Evolutionary conservation across 2,888 invertebrate species (phyloP).

Genomic region (Zeuzera pyrina): DNA sequence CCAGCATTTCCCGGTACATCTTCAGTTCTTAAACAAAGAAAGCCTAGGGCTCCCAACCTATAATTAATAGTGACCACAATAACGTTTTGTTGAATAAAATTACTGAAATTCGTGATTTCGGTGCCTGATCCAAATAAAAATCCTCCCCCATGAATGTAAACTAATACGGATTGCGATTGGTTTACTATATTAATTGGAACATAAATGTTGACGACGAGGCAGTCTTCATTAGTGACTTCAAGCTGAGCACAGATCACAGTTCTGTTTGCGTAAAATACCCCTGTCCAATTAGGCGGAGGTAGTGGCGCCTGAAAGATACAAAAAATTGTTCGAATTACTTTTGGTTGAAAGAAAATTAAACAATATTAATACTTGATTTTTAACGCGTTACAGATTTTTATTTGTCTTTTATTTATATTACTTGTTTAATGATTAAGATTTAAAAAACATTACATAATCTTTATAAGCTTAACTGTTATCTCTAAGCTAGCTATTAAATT

Average conservation of each 20-base stretch:
- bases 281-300: not conserved
- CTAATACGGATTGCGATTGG: slow-evolving; percentile 9
- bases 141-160: slow-evolving; percentile 14
- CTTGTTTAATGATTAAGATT: too few relatives aligned
- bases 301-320: not conserved
- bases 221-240: not conserved
- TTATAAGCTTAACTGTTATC: too few relatives aligned
- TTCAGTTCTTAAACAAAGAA: slow-evolving; percentile 15
- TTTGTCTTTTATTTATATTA: too few relatives aligned
- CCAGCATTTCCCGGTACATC: slow-evolving; percentile 18
- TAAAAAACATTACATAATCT: too few relatives aligned
- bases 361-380: too few relatives aligned
- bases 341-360: too few relatives aligned
- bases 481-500: too few relatives aligned
- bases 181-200: slow-evolving; percentile 3
- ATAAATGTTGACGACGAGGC: slow-evolving; percentile 6
- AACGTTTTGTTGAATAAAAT: slow-evolving; percentile 12
- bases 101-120: slow-evolving; percentile 7
- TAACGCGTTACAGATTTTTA: too few relatives aligned
- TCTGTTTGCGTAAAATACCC: slow-evolving; percentile 1
- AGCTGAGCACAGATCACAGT: not conserved
- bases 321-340: too few relatives aligned
- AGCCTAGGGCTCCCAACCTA: slow-evolving; percentile 15
- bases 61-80: slow-evolving; percentile 17
- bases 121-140: slow-evolving; percentile 9